phyloP scores from a whole-genome alignment of 2,113 vertebrate genomes.

The Pachycephala philippinensis region DNA sequence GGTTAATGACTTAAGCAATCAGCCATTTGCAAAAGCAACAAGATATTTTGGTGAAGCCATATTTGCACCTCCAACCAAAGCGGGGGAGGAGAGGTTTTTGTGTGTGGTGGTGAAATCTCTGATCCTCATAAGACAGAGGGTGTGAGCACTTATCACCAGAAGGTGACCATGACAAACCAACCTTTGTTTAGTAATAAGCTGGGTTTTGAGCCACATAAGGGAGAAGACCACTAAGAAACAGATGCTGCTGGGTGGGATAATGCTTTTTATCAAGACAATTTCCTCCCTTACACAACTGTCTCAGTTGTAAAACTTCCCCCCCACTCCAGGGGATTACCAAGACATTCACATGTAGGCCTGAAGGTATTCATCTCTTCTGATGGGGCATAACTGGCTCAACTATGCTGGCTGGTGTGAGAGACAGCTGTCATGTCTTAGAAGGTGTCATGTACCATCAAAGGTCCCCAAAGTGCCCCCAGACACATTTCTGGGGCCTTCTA shows the following conservation, averaged over 20 bases:
- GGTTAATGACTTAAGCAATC: neutral
- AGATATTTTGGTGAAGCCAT: neutral
- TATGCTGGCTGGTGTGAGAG: neutral
- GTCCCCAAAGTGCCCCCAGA: neutral
- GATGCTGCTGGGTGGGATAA: neutral
- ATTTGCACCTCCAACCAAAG: neutral
- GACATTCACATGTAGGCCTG: neutral
- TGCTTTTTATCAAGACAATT: neutral
- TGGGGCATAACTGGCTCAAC: neutral
- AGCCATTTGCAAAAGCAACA: neutral
- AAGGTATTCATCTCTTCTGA: neutral
- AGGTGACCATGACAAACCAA: neutral
- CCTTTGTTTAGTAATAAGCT: neutral
- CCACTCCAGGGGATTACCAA: neutral
- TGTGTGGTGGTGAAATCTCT: neutral
- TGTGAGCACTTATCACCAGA: neutral
- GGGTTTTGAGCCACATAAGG: neutral
- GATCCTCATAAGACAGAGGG: neutral
- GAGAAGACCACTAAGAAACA: neutral
- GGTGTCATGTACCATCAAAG: neutral
- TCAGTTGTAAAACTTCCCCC: too few relatives aligned
- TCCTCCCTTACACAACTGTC: neutral
- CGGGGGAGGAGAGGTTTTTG: neutral
- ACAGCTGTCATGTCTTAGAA: neutral
- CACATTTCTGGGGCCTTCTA: neutral